phyloP scores from a whole-genome alignment of 2,797 vertebrate genomes.

The Caiman crocodilus region DNA sequence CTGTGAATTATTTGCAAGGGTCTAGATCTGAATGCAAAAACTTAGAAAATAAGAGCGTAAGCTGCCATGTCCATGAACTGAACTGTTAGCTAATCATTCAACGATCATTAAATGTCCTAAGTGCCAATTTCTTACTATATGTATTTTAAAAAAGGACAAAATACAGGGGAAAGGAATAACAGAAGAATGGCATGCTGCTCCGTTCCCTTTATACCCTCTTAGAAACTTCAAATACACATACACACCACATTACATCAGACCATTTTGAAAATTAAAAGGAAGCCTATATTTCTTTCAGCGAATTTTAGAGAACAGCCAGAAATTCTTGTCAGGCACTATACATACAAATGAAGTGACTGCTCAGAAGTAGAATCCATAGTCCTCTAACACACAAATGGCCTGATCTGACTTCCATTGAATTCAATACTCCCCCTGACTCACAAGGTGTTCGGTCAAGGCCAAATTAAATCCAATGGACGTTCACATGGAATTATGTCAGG shows the following conservation, averaged over 20 bases:
- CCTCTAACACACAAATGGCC: background rate
- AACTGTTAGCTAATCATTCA: background rate
- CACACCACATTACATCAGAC: background rate
- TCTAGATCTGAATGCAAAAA: background rate
- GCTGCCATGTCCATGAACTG: background rate
- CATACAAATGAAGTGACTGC: background rate
- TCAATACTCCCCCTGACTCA: background rate
- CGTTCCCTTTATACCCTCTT: background rate
- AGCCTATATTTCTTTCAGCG: background rate
- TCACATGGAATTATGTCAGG: background rate
- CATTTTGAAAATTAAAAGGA: background rate
- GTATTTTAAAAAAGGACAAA: background rate
- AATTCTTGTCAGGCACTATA: background rate
- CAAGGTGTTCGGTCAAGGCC: background rate
- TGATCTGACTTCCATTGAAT: background rate
- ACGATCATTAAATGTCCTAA: background rate
- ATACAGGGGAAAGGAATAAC: background rate
- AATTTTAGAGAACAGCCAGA: constrained; percentile 1
- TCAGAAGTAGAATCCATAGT: background rate
- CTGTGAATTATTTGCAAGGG: background rate
- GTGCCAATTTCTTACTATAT: background rate
- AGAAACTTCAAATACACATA: background rate
- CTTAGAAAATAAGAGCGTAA: background rate
- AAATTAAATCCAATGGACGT: background rate
- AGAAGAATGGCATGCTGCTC: background rate